Base-by-base conservation (phyloP, 2,797 vertebrate species). In the Protonibea diacanthus region DNA sequence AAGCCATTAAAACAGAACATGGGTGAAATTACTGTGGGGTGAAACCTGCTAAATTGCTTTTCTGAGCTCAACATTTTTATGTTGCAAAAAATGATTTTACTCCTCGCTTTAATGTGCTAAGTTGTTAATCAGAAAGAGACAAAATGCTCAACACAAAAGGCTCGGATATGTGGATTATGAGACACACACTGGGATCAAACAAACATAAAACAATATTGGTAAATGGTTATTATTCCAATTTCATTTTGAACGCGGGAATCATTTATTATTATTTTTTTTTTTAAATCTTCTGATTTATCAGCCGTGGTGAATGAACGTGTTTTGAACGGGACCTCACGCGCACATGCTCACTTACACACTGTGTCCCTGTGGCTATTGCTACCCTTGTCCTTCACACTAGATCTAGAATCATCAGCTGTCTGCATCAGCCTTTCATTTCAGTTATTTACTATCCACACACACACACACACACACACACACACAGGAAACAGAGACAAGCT, bases 31-130 rank as follows among this genome's bases (percentile, higher is more conserved):
- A 94, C 91, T 89, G 89, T 91, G 89, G 91, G 89, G 92, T 93
- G 92, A 94, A 94, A 92, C 87, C 91, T 91, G 93, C 92, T 94
- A 94, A 95, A 95, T 95, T 93, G 94, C 92, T 93, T 94, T 94
- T 92, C 86, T 64, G 90, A 92, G 89, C 91, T 93, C 92, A 91
- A 81, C 71, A 85, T 91, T 94, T 95, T 94, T 93, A 95, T 93
- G 93, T 93, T 91, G 88, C 71, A 79, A 92, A 94, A 94, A 91
- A 94, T 89, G 80, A 91, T 93, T 95, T 91, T 87, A 89, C 89
- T 94, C 86, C 80, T 91, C 74, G 67, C 89, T 93, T 94, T 95
- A 93, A 95, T 93, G 91, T 91, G 91, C 89, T 84, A 90, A 91
- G 91, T 93, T 94, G 91, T 94, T 95, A 93, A 94, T 94, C 92